Evolutionary conservation across 2,113 vertebrate genomes (phyloP), one percentile per base, ranked within the genome.

Genomic region (Scalopus aquaticus): DNA sequence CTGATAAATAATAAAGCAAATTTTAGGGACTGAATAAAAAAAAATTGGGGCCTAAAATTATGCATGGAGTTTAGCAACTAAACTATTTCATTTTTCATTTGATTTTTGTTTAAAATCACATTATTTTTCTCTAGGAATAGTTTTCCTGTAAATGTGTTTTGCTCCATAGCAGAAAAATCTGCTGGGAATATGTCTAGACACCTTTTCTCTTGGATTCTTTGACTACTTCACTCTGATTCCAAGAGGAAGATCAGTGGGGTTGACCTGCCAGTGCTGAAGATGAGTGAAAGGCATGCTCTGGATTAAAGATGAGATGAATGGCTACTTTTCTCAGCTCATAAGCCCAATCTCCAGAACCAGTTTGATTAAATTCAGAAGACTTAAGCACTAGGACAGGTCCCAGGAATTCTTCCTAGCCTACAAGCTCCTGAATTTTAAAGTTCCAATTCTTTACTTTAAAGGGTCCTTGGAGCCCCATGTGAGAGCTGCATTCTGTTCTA

Each of bases 41-140:
- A 79, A 76, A 73, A 37, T 86, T 86, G 81, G 46, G 13, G n/a
- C n/a, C n/a, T 72, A 56, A 88, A 93, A 79, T 35, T 85, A 72
- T 24, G 15, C 15, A 35, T 78, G 56, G 3, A 26, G 90, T 81
- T 91, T 60, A 58, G 62, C 56, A 26, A 24, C 39, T 82, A 54
- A 49, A 70, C 62, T 72, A 37, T 24, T 22, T 62, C 35, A 30
- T 80, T 12, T 86, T 54, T 17, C 54, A 16, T 67, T 85, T 73
- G 49, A 77, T 58, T 88, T 92, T 82, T 78, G 3, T 80, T 96
- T 94, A 49, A 87, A 91, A 58, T 39, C 39, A 64, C 24, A 56
- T 91, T 88, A 12, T 82, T 82, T n/a, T 84, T 74, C 42, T 44
- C 49, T 19, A 69, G 76, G 30, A 88, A 93, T 88, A 79, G 20